Percentiles rank a stretch among this genome's conserved stretches.
These are phyloP conservation scores for Clarias pachynema DNA, from an alignment of 2,797 vertebrate species.

Conservation along the genomic window DNA sequence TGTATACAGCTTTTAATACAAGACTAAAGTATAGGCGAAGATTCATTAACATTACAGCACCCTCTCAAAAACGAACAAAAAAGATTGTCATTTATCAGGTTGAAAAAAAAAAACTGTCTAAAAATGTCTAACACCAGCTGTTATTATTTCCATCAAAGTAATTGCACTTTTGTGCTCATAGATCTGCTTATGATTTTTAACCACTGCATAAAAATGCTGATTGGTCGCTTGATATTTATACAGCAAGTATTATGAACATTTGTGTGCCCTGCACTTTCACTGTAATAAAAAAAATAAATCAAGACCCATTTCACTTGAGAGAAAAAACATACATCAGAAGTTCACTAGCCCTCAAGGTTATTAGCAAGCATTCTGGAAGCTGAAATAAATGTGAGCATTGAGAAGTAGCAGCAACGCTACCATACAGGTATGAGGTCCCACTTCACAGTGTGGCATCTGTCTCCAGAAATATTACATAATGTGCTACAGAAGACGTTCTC, in stretches of 20 bases:
- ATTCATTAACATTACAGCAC: not conserved
- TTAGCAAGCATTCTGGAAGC: not conserved
- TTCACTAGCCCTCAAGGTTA: not conserved
- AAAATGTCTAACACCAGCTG: conserved; percentile 9
- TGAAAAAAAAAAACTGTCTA: not conserved
- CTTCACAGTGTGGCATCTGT: conserved; percentile 5
- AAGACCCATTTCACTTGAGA: not conserved
- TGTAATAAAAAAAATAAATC: not conserved
- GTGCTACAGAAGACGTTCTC: not conserved
- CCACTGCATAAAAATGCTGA: not conserved
- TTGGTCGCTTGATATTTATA: not conserved
- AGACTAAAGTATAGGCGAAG: not conserved
- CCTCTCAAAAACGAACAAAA: not conserved
- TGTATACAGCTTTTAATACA: not conserved
- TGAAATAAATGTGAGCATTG: not conserved
- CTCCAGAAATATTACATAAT: conserved; percentile 33
- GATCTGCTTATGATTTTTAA: conserved; percentile 29
- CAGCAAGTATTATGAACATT: not conserved
- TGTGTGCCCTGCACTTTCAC: not conserved
- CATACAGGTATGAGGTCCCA: conserved; percentile 8
- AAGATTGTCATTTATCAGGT: not conserved
- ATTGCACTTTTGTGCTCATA: conserved; percentile 23
- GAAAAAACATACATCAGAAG: not conserved
- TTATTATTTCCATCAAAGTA: conserved; percentile 33
- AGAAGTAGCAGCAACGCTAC: conserved; percentile 12